A percentile compares a stretch with the other conserved stretches of the same genome.
These are phyloP conservation scores for Anabacerthia variegaticeps DNA, from an alignment of 2,797 vertebrate genomes.

Conservation along the genomic window DNA sequence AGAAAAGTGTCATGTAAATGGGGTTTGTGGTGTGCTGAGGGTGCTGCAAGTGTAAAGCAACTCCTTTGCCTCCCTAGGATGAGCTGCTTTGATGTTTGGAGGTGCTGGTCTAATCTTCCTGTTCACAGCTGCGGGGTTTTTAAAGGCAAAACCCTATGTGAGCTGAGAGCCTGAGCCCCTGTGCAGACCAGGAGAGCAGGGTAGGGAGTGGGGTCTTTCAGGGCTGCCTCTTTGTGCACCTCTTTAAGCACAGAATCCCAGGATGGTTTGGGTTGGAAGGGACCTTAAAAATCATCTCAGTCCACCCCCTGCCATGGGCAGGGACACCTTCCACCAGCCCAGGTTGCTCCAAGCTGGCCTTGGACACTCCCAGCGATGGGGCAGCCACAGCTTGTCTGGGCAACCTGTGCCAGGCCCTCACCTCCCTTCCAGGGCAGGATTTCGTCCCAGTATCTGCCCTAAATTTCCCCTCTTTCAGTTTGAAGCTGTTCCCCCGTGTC, in stretches of 20 bases:
- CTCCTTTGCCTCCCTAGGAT: background rate
- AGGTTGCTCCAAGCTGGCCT: background rate
- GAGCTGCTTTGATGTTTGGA: background rate
- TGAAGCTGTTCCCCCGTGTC: fast-evolving
- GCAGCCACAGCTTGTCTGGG: background rate
- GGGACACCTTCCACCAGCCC: background rate
- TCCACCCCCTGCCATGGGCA: background rate
- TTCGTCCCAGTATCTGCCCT: background rate
- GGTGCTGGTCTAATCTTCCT: background rate
- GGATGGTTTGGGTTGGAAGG: background rate
- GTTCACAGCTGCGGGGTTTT: background rate
- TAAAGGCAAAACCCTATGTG: background rate
- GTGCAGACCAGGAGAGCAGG: background rate
- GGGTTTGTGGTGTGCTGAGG: background rate
- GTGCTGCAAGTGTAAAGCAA: background rate
- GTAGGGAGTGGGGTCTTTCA: background rate
- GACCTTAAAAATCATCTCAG: fast-evolving
- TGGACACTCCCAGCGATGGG: background rate
- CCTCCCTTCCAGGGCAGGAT: background rate
- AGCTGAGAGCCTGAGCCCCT: background rate
- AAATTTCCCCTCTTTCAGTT: fast-evolving
- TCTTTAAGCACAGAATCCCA: background rate
- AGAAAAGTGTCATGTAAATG: background rate
- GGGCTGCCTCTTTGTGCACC: background rate
- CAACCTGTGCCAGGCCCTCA: background rate